These are phyloP conservation scores for Spodoptera exigua DNA, from an alignment of 2,888 invertebrate genomes.

Conservation along the genomic window DNA sequence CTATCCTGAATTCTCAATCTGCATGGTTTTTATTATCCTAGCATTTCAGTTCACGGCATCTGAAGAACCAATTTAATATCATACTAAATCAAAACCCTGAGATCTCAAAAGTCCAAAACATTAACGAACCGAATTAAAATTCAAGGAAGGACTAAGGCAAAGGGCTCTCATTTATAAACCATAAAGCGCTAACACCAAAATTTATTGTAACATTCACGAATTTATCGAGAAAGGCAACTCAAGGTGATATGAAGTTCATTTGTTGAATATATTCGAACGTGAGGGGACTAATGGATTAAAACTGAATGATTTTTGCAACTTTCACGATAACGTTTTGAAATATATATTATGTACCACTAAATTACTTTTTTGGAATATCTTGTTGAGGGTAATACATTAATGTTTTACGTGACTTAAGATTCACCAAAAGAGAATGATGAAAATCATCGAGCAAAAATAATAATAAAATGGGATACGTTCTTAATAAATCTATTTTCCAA, in stretches of 20 bases:
- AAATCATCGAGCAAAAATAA: no score
- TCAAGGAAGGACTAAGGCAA: conserved; percentile 3
- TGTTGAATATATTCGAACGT: conserved; percentile 24
- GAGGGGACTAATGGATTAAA: conserved; percentile 15
- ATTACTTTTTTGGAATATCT: conserved; percentile 34
- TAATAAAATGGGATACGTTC: no score
- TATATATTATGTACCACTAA: conserved; percentile 31
- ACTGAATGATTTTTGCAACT: conserved; percentile 23
- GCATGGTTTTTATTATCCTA: no score
- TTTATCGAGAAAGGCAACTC: conserved; percentile 21
- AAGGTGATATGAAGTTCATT: conserved; percentile 29
- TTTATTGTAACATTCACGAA: conserved; percentile 24
- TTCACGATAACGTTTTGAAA: conserved; percentile 30
- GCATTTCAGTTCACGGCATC: no score
- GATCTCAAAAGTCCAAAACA: no score
- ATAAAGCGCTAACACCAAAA: conserved; percentile 24
- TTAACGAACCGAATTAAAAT: not conserved
- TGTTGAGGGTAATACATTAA: conserved; percentile 19
- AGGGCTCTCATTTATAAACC: conserved; percentile 16
- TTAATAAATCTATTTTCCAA: no score
- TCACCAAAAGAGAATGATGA: not conserved
- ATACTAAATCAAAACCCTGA: no score
- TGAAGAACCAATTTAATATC: no score
- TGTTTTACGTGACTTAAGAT: conserved; percentile 29
- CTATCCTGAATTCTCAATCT: no score